Base-by-base conservation (phyloP, 2,113 vertebrate species). In the Bambusicola thoracicus region DNA sequence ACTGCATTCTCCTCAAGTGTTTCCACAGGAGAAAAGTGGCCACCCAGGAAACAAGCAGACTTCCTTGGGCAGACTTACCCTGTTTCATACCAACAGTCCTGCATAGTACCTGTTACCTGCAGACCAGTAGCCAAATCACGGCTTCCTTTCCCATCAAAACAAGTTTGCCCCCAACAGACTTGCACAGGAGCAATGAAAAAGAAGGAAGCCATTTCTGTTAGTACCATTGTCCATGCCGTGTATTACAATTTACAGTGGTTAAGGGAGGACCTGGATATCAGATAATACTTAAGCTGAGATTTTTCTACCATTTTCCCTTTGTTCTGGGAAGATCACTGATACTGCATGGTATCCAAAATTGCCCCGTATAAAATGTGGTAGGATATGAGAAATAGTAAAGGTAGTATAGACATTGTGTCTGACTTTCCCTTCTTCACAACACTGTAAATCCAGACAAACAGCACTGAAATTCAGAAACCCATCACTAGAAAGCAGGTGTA, bases 181-280 rank as follows among this genome's bases (percentile, higher is more conserved):
- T 43, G 17, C 36, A 73, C 75, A 72, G 49, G 13, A 81, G n/a
- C 8, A 73, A 7, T 14, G 32, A 21, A 21, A 65, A 87, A 70
- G 41, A 49, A 75, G 43, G 11, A 3, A 2, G 17, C 4, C 78
- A 68, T 79, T 9, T 9, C 29, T 56, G 74, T 56, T 15, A 46
- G 34, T 8, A 38, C 1, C 9, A 3, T 8, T 36, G 19, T 21
- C 27, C 7, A 3, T 40, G 24, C 15, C 58, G n/a, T 6, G 12
- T 16, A 34, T 18, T n/a, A 17, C 48, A 56, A 20, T 21, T 53
- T 69, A 25, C 34, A 53, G 7, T 1, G 5, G 29, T 16, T 61
- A 51, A 85, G 32, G 12, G 13, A 91, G 66, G 6, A 86, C 11
- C 3, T 21, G 40, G 36, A 67, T 7, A 18, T 7, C 1, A 1